Percentiles rank a stretch among this genome's conserved stretches.
phyloP scores from a whole-genome alignment of 2,113 vertebrate genomes.

The Entomyzon cyanotis region DNA sequence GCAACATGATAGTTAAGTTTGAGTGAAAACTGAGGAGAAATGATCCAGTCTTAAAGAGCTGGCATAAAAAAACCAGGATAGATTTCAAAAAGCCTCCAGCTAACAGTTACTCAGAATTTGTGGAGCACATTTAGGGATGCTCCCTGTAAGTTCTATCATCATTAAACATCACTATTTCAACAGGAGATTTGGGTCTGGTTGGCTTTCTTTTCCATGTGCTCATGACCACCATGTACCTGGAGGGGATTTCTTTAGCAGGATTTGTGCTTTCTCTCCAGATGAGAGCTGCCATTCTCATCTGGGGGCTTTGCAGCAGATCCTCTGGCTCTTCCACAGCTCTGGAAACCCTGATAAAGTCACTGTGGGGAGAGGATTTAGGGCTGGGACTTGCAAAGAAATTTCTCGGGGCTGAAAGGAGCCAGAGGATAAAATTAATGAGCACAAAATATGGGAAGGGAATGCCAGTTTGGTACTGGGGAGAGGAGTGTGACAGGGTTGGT shows the following conservation, averaged over 20 bases:
- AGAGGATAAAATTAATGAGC: background rate
- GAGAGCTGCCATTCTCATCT: background rate
- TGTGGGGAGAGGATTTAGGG: background rate
- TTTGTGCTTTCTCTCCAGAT: background rate
- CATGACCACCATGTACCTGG: background rate
- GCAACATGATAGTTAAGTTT: constrained; percentile 11
- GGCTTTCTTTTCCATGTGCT: background rate
- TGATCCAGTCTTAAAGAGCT: background rate
- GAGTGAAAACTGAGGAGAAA: constrained; percentile 8
- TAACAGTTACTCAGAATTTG: background rate
- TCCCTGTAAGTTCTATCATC: background rate
- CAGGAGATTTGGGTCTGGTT: background rate
- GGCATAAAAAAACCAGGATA: background rate
- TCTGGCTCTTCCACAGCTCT: background rate
- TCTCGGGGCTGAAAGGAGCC: background rate
- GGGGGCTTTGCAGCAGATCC: background rate
- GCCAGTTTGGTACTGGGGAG: background rate
- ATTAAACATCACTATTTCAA: background rate
- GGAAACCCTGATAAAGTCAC: background rate
- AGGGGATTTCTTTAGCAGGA: background rate
- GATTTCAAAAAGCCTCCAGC: background rate
- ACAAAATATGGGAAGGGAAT: background rate
- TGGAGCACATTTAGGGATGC: background rate
- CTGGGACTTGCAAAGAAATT: background rate
- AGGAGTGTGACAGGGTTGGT: background rate